A percentile compares a stretch with the other conserved stretches of the same genome.
These are phyloP conservation scores for Pao palembangensis DNA, from an alignment of 2,113 vertebrate genomes.

Conservation along the genomic window DNA sequence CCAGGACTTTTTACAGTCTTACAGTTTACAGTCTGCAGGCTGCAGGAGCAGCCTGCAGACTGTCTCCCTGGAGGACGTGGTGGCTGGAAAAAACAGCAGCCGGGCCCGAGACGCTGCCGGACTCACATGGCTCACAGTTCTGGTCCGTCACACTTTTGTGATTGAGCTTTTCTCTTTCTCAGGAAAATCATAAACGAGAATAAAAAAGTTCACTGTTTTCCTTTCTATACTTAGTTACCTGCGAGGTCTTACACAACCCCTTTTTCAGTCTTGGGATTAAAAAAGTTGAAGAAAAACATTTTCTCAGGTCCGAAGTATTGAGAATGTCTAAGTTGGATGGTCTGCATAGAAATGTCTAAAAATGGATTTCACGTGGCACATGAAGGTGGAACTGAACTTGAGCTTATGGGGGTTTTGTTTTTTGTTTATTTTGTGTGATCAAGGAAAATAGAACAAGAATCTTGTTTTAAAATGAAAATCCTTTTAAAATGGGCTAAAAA, in stretches of 20 bases:
- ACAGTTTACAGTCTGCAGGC: no score
- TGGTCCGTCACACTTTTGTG: conserved; percentile 15
- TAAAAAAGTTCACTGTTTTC: no score
- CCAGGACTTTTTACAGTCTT: background rate
- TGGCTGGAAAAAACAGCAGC: background rate
- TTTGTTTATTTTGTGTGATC: no score
- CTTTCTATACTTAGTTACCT: background rate
- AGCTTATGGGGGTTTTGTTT: background rate
- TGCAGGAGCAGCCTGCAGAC: background rate
- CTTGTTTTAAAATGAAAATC: no score
- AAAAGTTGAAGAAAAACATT: background rate
- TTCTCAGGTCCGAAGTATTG: background rate
- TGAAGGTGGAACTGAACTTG: conserved; percentile 1
- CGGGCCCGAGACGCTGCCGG: no score
- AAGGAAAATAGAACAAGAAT: no score
- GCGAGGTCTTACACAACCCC: background rate
- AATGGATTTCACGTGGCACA: background rate
- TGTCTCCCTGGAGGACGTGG: background rate
- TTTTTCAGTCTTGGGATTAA: background rate
- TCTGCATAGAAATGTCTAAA: no score
- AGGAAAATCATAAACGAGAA: no score
- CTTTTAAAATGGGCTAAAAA: no score
- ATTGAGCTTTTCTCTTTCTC: conserved; percentile 28
- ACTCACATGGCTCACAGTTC: conserved; percentile 1
- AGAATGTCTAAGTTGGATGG: background rate